Percentiles rank a stretch among this genome's conserved stretches.
Evolutionary conservation across 2,113 vertebrate genomes (phyloP).

Genomic region (Orientallactaga bullata): DNA sequence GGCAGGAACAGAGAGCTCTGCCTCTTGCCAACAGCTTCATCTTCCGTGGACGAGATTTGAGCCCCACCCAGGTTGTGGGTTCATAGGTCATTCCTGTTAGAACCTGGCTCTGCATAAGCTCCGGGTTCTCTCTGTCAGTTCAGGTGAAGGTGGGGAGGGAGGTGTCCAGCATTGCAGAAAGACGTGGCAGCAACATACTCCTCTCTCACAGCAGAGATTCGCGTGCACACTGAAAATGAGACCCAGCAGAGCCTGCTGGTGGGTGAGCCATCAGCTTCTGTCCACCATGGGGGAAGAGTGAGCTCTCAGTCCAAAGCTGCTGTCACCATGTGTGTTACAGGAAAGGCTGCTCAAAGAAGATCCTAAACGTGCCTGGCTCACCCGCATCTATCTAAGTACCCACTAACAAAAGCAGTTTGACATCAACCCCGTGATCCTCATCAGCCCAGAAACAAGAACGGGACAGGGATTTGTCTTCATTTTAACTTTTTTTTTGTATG

Average conservation of each 20-base stretch:
- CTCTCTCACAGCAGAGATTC: not conserved
- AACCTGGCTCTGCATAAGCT: not conserved
- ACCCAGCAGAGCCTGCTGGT: not conserved
- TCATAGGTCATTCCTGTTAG: not conserved
- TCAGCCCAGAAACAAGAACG: not conserved
- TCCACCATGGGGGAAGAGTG: accelerated
- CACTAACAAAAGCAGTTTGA: not conserved
- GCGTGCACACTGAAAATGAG: not conserved
- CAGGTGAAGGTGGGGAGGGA: not conserved
- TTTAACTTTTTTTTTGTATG: not conserved
- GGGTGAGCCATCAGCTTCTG: not conserved
- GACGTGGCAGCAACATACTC: not conserved
- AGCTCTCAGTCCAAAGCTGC: not conserved
- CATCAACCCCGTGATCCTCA: not conserved
- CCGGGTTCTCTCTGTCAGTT: not conserved
- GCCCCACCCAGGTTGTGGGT: not conserved
- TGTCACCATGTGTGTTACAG: accelerated
- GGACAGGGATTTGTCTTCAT: not conserved
- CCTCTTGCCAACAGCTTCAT: not conserved
- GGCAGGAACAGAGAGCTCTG: not conserved
- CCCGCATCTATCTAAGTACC: not conserved
- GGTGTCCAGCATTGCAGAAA: not conserved
- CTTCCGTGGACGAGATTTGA: not conserved
- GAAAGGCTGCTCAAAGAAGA: not conserved
- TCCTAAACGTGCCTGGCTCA: accelerated